A percentile compares a stretch with the other conserved stretches of the same genome.
These are phyloP conservation scores for Lagenorhynchus albirostris DNA, from an alignment of 2,113 vertebrate genomes.

Conservation along the genomic window DNA sequence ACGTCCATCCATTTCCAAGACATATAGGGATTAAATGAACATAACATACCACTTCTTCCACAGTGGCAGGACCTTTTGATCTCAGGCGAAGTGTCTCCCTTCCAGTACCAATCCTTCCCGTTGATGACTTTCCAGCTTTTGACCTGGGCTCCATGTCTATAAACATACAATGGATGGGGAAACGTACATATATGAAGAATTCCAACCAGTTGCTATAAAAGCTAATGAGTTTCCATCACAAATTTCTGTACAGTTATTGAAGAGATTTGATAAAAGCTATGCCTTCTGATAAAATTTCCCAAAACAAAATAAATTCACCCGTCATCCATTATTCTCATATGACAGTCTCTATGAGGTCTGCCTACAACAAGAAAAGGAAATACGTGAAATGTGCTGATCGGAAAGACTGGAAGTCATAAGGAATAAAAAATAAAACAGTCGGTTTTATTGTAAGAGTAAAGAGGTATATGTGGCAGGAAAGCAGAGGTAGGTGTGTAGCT, in stretches of 20 bases:
- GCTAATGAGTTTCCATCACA: background rate
- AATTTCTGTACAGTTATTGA: background rate
- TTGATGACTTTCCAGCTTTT: conserved; percentile 82
- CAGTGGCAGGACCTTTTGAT: conserved; percentile 90
- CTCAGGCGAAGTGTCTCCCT: conserved; percentile 92
- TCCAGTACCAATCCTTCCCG: conserved; percentile 85
- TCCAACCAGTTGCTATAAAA: background rate
- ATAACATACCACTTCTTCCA: conserved; percentile 90
- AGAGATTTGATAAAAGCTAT: background rate
- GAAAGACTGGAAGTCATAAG: background rate
- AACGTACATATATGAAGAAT: background rate
- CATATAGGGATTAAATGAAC: background rate
- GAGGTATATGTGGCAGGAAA: background rate
- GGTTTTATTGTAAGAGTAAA: background rate
- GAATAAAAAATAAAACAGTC: background rate
- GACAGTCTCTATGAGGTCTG: background rate
- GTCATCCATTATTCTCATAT: background rate
- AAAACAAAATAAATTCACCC: background rate
- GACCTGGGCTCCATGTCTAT: conserved; percentile 93
- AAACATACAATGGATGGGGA: conserved; percentile 48
- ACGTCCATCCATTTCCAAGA: background rate
- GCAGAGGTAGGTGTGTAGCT: background rate
- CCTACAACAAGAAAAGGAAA: background rate
- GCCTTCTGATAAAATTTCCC: background rate
- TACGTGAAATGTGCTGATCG: background rate